Evolutionary conservation across 2,113 vertebrate species (phyloP).

Genomic region (Theristicus caerulescens): DNA sequence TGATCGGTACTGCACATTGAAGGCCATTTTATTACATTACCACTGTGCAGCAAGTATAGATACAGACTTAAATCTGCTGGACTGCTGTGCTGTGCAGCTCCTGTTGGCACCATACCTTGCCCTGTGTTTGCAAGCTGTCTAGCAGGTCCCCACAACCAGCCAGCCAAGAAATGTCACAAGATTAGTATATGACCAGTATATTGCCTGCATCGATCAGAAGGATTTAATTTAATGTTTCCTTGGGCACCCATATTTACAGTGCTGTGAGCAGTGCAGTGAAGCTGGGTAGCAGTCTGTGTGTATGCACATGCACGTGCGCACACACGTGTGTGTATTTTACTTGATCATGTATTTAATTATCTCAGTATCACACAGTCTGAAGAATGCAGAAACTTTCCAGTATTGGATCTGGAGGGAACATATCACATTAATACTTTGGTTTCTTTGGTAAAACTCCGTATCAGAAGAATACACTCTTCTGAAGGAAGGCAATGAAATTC

Average conservation of each 20-base stretch:
- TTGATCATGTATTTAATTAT: neutral
- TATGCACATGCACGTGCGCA: too few relatives aligned
- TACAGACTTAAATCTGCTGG: too few relatives aligned
- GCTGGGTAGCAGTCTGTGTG: neutral
- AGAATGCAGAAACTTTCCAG: neutral
- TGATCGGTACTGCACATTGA: neutral
- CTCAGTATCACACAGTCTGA: neutral
- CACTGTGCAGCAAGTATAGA: neutral
- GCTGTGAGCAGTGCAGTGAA: neutral
- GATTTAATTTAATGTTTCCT: neutral
- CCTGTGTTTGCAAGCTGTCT: neutral
- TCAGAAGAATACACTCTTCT: neutral
- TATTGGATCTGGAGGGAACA: neutral
- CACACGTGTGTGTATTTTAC: neutral
- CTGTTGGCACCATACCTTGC: fast-evolving
- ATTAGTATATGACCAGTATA: neutral
- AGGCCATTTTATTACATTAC: neutral
- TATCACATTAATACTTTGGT: neutral
- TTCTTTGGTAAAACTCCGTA: neutral
- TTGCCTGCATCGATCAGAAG: neutral
- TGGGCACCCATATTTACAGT: neutral
- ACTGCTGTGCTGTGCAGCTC: neutral
- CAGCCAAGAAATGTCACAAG: neutral
- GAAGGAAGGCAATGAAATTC: neutral
- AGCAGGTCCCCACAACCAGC: neutral